phyloP scores from a whole-genome alignment of 2,797 vertebrate genomes.

The Alexandromys oeconomus region DNA sequence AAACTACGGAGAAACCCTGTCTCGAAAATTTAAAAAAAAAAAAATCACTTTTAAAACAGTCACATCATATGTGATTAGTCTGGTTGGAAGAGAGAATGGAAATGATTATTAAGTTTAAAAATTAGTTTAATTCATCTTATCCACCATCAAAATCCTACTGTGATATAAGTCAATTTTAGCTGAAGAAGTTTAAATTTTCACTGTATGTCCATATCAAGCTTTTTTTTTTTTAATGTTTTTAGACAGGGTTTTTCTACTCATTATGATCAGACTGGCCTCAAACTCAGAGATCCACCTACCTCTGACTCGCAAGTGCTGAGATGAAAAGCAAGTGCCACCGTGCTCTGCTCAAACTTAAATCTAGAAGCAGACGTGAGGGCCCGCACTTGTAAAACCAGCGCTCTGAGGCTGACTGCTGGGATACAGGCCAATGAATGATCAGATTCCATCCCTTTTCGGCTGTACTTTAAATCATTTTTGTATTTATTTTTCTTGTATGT shows the following conservation, averaged over 20 bases:
- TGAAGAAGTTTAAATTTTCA: not conserved
- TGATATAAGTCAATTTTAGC: not conserved
- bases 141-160: not conserved
- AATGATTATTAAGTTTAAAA: not conserved
- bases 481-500: not conserved
- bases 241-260: not conserved
- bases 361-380: not conserved
- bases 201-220: not conserved
- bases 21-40: not conserved
- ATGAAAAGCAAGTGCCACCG: no score
- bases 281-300: not conserved
- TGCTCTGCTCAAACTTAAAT: not conserved
- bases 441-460: not conserved
- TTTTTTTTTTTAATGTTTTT: not conserved
- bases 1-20: no score
- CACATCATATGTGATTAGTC: not conserved
- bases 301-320: not conserved
- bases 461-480: not conserved
- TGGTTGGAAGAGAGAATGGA: not conserved
- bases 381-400: not conserved
- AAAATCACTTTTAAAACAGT: not conserved
- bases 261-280: not conserved
- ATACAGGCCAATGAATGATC: not conserved
- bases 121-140: not conserved
- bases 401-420: not conserved